Percentiles rank a stretch among this genome's conserved stretches.
Conservation (phyloP, 2,888 invertebrate genomes). For the Drosophila putrida region DNA sequence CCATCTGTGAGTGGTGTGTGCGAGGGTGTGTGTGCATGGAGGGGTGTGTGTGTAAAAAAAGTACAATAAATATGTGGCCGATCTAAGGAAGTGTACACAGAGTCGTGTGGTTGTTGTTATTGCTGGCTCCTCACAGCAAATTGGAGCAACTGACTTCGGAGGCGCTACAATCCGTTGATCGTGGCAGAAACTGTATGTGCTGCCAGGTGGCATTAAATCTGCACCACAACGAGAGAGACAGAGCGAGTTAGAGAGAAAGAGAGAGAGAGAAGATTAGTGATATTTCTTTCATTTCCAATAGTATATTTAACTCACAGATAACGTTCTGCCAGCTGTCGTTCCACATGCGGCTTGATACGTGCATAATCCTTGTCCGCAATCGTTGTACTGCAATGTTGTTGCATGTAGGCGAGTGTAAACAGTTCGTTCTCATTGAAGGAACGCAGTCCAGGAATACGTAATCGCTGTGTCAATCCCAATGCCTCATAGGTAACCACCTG, state of each 20-base stretch:
- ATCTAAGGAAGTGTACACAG: conserved; percentile 58
- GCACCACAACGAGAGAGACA: conserved; percentile 36
- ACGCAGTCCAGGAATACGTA: conserved; percentile 83
- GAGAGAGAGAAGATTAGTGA: conserved; percentile 1
- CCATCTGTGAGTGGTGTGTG: conserved; percentile 15
- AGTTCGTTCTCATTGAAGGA: conserved; percentile 84
- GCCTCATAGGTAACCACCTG: conserved; percentile 81
- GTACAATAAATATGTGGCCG: conserved; percentile 71
- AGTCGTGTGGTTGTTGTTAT: conserved; percentile 22
- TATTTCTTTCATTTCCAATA: neutral
- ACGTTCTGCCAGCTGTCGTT: conserved; percentile 82
- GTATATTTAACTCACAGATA: conserved; percentile 79
- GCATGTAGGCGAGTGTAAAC: conserved; percentile 84
- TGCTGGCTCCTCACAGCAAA: conserved; percentile 80
- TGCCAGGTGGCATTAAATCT: conserved; percentile 85
- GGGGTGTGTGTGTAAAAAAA: conserved; percentile 47
- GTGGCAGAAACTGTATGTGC: conserved; percentile 83
- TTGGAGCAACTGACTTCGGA: conserved; percentile 79
- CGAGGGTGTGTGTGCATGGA: conserved; percentile 23
- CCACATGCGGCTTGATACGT: conserved; percentile 84
- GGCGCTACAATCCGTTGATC: conserved; percentile 81
- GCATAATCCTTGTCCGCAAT: conserved; percentile 84
- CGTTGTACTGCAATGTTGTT: conserved; percentile 84
- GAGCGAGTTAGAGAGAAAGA: neutral
- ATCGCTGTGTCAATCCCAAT: conserved; percentile 76